Percentiles rank a stretch among this genome's conserved stretches.
Conservation (phyloP, 2,113 vertebrate genomes). For the Mus musculus region DNA sequence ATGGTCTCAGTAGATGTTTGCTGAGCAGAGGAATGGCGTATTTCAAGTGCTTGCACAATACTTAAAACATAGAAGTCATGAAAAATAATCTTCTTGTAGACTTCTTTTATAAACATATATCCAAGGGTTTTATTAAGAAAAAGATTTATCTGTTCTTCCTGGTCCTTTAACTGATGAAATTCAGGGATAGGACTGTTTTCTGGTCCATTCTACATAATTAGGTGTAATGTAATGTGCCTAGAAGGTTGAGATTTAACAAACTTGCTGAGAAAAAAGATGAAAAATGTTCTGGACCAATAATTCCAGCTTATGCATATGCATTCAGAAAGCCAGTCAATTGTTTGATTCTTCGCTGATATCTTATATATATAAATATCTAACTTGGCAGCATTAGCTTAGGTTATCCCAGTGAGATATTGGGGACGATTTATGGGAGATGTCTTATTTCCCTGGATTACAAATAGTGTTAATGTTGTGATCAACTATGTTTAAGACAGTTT, state of each 20-base stretch:
- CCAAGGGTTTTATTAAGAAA: constrained; percentile 25
- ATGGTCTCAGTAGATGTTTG: not conserved
- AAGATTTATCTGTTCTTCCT: constrained; percentile 6
- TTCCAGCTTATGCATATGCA: not conserved
- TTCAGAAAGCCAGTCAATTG: constrained; percentile 69
- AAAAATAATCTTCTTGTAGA: constrained; percentile 19
- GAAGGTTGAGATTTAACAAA: constrained; percentile 55
- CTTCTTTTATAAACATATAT: constrained; percentile 11
- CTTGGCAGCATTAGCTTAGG: constrained; percentile 71
- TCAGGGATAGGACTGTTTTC: not conserved
- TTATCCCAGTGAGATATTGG: constrained; percentile 46
- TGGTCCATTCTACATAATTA: constrained; percentile 52
- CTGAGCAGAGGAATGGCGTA: not conserved
- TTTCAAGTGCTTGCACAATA: constrained; percentile 11
- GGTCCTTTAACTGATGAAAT: constrained; percentile 40
- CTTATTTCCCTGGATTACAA: constrained; percentile 81
- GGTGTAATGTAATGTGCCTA: constrained; percentile 2
- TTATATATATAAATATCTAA: constrained; percentile 82
- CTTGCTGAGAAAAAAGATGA: not conserved
- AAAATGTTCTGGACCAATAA: constrained; percentile 65
- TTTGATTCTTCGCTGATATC: constrained; percentile 70
- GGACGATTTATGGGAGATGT: constrained; percentile 73
- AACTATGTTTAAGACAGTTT: constrained; percentile 84
- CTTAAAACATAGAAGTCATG: not conserved
- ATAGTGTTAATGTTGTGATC: constrained; percentile 83